A percentile compares a stretch with the other conserved stretches of the same genome.
These are phyloP conservation scores for Pionites leucogaster DNA, from an alignment of 2,113 vertebrate genomes.

Conservation along the genomic window DNA sequence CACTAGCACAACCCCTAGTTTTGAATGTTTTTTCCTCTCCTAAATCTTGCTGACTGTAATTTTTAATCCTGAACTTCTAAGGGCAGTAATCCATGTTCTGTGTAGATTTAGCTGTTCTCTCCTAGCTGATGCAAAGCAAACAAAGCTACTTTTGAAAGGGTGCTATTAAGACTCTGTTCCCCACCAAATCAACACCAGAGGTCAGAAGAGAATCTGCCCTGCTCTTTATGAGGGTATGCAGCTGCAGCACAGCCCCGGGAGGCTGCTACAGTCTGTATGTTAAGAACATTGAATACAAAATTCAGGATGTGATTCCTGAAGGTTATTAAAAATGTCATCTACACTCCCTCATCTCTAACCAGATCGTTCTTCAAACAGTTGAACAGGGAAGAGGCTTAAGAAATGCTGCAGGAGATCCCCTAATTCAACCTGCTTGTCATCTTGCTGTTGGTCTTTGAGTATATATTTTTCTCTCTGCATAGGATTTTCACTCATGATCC, in stretches of 20 bases:
- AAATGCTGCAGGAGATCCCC: not conserved
- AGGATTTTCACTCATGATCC: not conserved
- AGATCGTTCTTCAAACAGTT: not conserved
- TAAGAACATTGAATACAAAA: not conserved
- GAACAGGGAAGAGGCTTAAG: not conserved
- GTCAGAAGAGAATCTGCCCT: not conserved
- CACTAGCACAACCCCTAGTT: not conserved
- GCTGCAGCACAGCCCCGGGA: not conserved
- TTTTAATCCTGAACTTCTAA: not conserved
- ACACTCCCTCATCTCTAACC: not conserved
- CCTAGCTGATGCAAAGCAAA: not conserved
- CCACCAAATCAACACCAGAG: not conserved
- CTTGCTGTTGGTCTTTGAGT: not conserved
- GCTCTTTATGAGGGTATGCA: not conserved
- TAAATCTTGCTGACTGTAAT: not conserved
- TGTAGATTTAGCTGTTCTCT: not conserved
- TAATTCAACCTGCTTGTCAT: not conserved
- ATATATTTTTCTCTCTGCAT: not conserved
- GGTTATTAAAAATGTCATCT: not conserved
- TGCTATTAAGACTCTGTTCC: not conserved
- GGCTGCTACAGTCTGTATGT: not conserved
- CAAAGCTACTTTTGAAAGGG: not conserved
- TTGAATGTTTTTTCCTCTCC: not conserved
- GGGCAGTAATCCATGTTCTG: not conserved
- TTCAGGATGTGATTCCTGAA: not conserved